These are phyloP conservation scores for Andrena bicolor DNA, from an alignment of 2,888 invertebrate genomes.

Conservation along the genomic window DNA sequence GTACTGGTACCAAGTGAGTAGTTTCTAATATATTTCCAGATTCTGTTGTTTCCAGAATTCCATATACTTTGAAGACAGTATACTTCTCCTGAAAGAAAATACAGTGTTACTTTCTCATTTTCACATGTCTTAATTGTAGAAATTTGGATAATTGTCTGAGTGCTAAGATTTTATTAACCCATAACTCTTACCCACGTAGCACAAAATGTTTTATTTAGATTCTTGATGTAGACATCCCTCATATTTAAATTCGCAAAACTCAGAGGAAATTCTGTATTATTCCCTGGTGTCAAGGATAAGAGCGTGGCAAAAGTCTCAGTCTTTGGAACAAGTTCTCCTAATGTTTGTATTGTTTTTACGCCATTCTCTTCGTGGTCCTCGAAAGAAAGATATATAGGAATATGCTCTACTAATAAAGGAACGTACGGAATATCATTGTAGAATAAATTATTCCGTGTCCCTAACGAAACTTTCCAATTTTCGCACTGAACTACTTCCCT, in stretches of 20 bases:
- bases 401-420: conserved; percentile 56
- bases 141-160: neutral
- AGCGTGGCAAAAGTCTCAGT: conserved; percentile 3
- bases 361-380: conserved; percentile 41
- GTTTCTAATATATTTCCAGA: conserved; percentile 22
- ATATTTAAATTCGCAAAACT: conserved; percentile 32
- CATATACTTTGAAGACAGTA: conserved; percentile 56
- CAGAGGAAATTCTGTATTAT: conserved; percentile 35
- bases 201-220: neutral
- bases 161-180: neutral
- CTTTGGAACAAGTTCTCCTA: conserved; percentile 49
- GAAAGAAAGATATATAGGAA: conserved; percentile 29
- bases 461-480: conserved; percentile 33
- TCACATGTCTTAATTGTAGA: neutral
- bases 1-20: conserved; percentile 41
- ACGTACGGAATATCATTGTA: conserved; percentile 45
- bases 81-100: conserved; percentile 42
- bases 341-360: conserved; percentile 60
- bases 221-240: conserved; percentile 30
- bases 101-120: neutral
- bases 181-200: conserved; percentile 55
- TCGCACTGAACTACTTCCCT: neutral
- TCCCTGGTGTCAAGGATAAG: conserved; percentile 34
- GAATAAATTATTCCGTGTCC: conserved; percentile 40
- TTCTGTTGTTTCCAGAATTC: conserved; percentile 32